Conservation (phyloP, 2,113 vertebrate genomes). For the Microcebus jonahi region DNA sequence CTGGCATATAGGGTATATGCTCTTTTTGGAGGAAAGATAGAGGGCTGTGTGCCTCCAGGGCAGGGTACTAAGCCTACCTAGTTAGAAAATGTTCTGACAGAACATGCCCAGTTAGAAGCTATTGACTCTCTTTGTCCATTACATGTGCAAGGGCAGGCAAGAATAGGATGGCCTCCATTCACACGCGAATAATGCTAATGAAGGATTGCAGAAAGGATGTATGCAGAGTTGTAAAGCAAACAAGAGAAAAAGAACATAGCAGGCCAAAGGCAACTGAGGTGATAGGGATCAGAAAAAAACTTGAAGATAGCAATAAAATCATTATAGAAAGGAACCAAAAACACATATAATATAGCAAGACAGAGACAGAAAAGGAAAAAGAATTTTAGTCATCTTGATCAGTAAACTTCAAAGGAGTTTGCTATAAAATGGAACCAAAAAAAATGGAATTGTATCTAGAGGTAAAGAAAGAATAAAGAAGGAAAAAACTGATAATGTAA, state of each 20-base stretch:
- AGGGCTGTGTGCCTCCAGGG: not conserved
- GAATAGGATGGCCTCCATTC: not conserved
- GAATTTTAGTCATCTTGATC: not conserved
- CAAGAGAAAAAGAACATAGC: not conserved
- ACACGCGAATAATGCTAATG: not conserved
- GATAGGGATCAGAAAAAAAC: not conserved
- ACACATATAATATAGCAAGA: not conserved
- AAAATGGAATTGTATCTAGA: not conserved
- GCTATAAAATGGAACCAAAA: not conserved
- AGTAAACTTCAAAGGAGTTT: not conserved
- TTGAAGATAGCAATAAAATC: not conserved
- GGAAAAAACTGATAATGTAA: not conserved
- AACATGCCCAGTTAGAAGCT: not conserved
- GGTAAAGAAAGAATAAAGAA: not conserved
- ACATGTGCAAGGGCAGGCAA: not conserved
- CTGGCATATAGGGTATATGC: accelerated
- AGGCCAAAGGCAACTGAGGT: not conserved
- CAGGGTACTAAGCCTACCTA: not conserved
- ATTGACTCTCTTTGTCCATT: not conserved
- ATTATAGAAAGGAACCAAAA: not conserved
- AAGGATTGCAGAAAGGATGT: not conserved
- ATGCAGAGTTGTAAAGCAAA: not conserved
- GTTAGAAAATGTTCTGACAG: not conserved
- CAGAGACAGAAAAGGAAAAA: not conserved
- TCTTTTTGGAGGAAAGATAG: not conserved